Evolutionary conservation across 2,113 vertebrate species (phyloP).

Genomic region (Martes martes): DNA sequence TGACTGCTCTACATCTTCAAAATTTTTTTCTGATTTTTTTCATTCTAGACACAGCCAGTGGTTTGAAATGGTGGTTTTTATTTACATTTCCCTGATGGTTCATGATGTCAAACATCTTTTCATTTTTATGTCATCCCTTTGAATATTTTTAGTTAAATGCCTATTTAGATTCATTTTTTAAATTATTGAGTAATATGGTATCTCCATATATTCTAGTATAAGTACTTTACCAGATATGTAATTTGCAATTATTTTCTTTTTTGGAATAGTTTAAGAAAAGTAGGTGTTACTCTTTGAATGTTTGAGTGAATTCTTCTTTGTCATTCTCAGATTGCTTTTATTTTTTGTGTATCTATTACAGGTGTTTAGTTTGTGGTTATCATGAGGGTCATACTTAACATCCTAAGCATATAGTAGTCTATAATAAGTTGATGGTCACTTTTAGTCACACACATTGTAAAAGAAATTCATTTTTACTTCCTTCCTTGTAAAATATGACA

Average conservation of each 20-base stretch:
- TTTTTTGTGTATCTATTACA: neutral
- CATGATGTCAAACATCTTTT: neutral
- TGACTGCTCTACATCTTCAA: neutral
- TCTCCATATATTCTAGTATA: neutral
- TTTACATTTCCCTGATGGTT: neutral
- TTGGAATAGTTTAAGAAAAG: neutral
- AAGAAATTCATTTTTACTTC: neutral
- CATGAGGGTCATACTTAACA: neutral
- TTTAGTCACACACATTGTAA: neutral
- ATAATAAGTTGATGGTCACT: neutral
- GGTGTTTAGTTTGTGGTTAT: neutral
- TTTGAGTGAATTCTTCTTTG: neutral
- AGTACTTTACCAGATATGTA: neutral
- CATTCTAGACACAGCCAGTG: neutral
- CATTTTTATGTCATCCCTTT: neutral
- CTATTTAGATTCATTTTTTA: neutral
- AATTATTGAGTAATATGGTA: neutral
- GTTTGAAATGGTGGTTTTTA: neutral
- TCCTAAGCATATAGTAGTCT: neutral
- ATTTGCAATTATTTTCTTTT: neutral
- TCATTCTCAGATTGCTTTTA: neutral
- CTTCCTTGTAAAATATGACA: neutral
- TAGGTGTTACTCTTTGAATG: neutral
- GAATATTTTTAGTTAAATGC: neutral
- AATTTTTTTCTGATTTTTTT: neutral